Conservation (phyloP, 1,140 invertebrate genomes). For the Nomia melanderi region DNA sequence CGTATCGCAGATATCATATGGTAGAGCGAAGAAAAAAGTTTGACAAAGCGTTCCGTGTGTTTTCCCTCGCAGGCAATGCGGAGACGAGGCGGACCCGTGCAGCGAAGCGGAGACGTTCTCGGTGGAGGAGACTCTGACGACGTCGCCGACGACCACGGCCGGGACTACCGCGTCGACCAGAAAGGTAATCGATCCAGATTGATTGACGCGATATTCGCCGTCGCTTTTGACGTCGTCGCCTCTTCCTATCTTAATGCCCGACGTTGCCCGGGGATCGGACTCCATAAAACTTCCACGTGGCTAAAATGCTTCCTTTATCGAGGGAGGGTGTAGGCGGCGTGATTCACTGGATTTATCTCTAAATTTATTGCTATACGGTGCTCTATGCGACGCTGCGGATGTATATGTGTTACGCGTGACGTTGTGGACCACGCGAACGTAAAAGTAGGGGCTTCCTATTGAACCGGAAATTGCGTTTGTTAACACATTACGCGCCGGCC, state of each 20-base stretch:
- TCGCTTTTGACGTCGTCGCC: neutral
- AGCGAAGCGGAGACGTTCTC: slow-evolving; percentile 76
- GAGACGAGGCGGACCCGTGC: slow-evolving; percentile 74
- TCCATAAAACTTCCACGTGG: neutral
- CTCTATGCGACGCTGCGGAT: no score
- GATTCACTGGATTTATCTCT: no score
- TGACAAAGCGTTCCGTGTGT: slow-evolving; percentile 17
- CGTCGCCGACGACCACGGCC: slow-evolving; percentile 47
- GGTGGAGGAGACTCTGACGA: slow-evolving; percentile 71
- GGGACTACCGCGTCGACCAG: slow-evolving; percentile 41
- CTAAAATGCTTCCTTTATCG: no score
- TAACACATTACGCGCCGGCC: no score
- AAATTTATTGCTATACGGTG: no score
- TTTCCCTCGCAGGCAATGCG: slow-evolving; percentile 71
- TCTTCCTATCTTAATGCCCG: neutral
- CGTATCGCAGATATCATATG: no score
- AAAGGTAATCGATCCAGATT: slow-evolving; percentile 44
- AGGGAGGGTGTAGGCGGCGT: no score
- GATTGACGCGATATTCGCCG: neutral
- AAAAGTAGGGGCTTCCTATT: no score
- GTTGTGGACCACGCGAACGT: no score
- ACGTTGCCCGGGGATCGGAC: no score
- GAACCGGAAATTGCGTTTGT: no score
- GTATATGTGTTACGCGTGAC: no score
- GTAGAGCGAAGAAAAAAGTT: neutral